Conservation (phyloP, 2,797 vertebrate species). For the Intellagama lesueurii region DNA sequence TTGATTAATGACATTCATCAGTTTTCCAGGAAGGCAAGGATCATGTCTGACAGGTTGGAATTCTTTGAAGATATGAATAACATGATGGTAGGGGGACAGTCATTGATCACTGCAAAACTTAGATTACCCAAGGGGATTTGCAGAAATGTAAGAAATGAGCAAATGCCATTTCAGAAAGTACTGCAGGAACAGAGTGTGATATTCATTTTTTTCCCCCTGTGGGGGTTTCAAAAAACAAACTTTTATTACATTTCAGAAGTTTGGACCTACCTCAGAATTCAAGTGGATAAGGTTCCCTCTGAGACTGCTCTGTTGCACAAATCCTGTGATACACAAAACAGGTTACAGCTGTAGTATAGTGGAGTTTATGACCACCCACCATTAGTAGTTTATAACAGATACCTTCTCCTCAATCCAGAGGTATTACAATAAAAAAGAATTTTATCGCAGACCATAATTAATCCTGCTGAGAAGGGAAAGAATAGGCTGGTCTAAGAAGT, state of each 20-base stretch:
- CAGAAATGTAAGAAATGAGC: accelerated
- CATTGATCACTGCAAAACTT: neutral
- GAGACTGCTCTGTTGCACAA: neutral
- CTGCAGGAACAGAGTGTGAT: neutral
- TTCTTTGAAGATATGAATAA: slow-evolving; percentile 25
- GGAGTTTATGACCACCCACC: neutral
- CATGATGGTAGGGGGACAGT: slow-evolving; percentile 12
- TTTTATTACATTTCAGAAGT: slow-evolving; percentile 9
- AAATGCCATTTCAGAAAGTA: neutral
- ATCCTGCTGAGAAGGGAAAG: neutral
- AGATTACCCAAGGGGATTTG: slow-evolving; percentile 39
- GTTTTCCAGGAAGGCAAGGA: slow-evolving; percentile 2
- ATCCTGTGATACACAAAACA: accelerated
- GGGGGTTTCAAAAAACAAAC: neutral
- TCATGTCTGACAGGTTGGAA: slow-evolving; percentile 3
- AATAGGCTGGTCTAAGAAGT: neutral
- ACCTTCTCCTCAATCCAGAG: slow-evolving; percentile 4
- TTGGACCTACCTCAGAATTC: slow-evolving; percentile 9
- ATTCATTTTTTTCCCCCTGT: neutral
- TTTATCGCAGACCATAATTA: neutral
- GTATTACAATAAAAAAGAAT: neutral
- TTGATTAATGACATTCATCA: slow-evolving; percentile 33
- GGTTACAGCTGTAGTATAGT: neutral
- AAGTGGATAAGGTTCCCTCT: neutral
- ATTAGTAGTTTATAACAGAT: accelerated